A percentile compares a stretch with the other conserved stretches of the same genome.
Conservation (phyloP, 2,113 vertebrate species). For the Xiphophorus hellerii region DNA sequence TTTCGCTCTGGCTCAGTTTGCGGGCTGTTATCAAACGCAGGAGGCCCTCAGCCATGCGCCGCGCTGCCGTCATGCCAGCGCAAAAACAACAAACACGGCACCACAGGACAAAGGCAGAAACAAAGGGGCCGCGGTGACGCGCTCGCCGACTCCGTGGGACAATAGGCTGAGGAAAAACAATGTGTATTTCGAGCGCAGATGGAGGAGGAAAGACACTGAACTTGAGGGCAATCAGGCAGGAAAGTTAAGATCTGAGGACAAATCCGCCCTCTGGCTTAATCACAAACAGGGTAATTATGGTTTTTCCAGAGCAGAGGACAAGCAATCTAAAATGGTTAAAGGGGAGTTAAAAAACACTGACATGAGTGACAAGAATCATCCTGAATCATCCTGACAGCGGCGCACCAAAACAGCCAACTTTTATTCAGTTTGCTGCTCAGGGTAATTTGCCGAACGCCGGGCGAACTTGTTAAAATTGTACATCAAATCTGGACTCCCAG, state of each 20-base stretch:
- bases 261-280: slow-evolving; percentile 73
- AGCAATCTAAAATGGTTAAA: slow-evolving; percentile 62
- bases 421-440: slow-evolving; percentile 69
- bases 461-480: slow-evolving; percentile 74
- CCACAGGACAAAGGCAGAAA: slow-evolving; percentile 68
- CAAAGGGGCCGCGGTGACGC: slow-evolving; percentile 28
- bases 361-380: slow-evolving; percentile 71
- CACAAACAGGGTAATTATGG: slow-evolving; percentile 76
- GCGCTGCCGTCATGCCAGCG: slow-evolving; percentile 59
- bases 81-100: slow-evolving; percentile 70
- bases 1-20: slow-evolving; percentile 61
- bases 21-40: slow-evolving; percentile 68
- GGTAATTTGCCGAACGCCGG: slow-evolving; percentile 59
- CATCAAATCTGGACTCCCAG: slow-evolving; percentile 68
- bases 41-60: slow-evolving; percentile 71
- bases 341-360: slow-evolving; percentile 59
- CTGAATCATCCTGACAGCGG: slow-evolving; percentile 70
- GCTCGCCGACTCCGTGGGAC: slow-evolving; percentile 52
- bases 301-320: slow-evolving; percentile 69
- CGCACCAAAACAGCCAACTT: slow-evolving; percentile 71
- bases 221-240: slow-evolving; percentile 72
- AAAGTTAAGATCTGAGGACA: slow-evolving; percentile 73
- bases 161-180: slow-evolving; percentile 74
- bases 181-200: slow-evolving; percentile 71
- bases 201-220: slow-evolving; percentile 77